Percentiles rank a stretch among this genome's conserved stretches.
phyloP scores from a whole-genome alignment of 2,888 invertebrate genomes.

The Rhingia campestris region DNA sequence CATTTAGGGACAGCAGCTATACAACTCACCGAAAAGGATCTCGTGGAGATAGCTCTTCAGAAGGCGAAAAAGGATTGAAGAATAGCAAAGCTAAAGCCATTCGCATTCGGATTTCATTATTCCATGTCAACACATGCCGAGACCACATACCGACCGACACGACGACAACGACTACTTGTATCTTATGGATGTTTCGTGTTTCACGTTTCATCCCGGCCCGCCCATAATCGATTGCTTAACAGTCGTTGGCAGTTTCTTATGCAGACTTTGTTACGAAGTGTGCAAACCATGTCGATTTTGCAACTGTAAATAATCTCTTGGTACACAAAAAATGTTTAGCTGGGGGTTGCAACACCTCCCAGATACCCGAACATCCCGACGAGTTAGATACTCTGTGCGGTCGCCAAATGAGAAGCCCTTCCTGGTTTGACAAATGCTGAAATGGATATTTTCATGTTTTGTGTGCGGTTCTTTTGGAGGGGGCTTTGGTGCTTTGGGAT shows the following conservation, averaged over 20 bases:
- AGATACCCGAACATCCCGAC: neutral
- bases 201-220: neutral
- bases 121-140: slow-evolving; percentile 55
- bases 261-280: neutral
- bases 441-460: slow-evolving; percentile 65
- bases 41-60: neutral
- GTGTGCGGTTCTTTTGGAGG: slow-evolving; percentile 10
- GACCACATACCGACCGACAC: slow-evolving; percentile 15
- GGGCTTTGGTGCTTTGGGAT: slow-evolving; percentile 15
- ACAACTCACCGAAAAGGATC: slow-evolving; percentile 18
- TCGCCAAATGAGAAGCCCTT: slow-evolving; percentile 19
- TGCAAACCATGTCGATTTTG: slow-evolving; percentile 49
- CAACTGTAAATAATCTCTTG: slow-evolving; percentile 65
- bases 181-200: slow-evolving; percentile 45
- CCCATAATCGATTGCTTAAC: slow-evolving; percentile 26
- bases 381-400: slow-evolving; percentile 15
- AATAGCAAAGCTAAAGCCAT: slow-evolving; percentile 39
- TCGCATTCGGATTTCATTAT: slow-evolving; percentile 63
- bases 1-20: too few relatives aligned
- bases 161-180: neutral
- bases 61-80: slow-evolving; percentile 50
- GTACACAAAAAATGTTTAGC: slow-evolving; percentile 7
- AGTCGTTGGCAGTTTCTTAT: slow-evolving; percentile 30
- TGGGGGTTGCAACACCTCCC: neutral
- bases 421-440: slow-evolving; percentile 52